A percentile compares a stretch with the other conserved stretches of the same genome.
Evolutionary conservation across 2,113 vertebrate genomes (phyloP).

Genomic region (Strix aluco): DNA sequence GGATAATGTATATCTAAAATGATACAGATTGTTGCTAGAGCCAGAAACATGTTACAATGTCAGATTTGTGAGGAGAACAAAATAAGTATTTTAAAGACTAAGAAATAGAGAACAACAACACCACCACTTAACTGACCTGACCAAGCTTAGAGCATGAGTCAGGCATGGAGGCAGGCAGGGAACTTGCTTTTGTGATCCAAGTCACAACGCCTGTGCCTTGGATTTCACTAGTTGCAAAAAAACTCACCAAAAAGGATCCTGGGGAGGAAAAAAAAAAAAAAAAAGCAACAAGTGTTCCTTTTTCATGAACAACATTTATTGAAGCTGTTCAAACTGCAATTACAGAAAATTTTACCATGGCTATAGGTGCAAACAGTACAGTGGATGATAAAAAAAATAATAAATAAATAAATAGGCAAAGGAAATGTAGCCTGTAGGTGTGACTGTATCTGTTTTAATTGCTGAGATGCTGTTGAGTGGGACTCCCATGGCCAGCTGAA

Average conservation of each 20-base stretch:
- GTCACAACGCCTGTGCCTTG: neutral
- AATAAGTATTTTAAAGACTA: neutral
- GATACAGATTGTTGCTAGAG: slow-evolving; percentile 18
- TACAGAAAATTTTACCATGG: neutral
- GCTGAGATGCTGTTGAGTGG: neutral
- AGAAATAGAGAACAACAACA: neutral
- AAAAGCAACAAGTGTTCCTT: neutral
- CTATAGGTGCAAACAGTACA: neutral
- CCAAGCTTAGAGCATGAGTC: neutral
- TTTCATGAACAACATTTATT: neutral
- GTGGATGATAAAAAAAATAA: neutral
- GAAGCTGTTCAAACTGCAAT: neutral
- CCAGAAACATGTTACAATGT: slow-evolving; percentile 17
- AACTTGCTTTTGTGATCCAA: neutral
- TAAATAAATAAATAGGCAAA: neutral
- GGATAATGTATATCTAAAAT: slow-evolving; percentile 34
- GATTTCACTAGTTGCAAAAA: neutral
- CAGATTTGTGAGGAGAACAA: slow-evolving; percentile 14
- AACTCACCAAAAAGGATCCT: neutral
- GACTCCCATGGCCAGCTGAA: neutral
- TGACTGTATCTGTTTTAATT: neutral
- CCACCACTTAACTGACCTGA: neutral
- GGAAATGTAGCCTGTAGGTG: neutral
- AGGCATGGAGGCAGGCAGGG: neutral
- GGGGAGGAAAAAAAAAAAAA: neutral